Evolutionary conservation across 2,113 vertebrate species (phyloP), one percentile per base, ranked within the genome.

Genomic region (Paedocypris sp.): DNA sequence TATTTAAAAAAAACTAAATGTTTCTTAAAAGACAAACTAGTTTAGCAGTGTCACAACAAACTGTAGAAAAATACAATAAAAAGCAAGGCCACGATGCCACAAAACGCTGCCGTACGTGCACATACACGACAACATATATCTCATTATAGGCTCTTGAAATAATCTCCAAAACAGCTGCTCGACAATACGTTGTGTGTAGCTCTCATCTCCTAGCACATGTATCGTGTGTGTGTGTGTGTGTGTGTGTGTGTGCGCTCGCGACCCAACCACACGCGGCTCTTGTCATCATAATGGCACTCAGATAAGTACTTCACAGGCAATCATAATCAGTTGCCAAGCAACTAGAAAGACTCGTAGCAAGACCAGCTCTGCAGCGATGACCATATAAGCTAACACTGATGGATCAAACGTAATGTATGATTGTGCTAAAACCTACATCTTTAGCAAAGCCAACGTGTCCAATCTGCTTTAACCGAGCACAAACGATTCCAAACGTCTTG

Each of bases 251-350:
- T 50, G 43, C 23, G 69, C 67, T 60, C 13, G 31, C 66, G 68
- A 62, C 68, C 68, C 52, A 42, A 54, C 48, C 13, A 29, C 71
- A 71, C 65, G 63, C 57, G 60, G 68, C 72, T 67, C 57, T 72
- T 57, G 33, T 74, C 65, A 65, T 57, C 60, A 68, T 73, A 71
- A 78, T 74, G 63, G 69, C 66, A 71, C 67, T 74, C 68, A 63
- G 71, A 78, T 71, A 66, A 69, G 68, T 70, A 72, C 76, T 76
- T 74, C 71, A 74, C 68, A 66, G 68, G 66, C 65, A 78, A 74
- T 78, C 69, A 75, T 72, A 65, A 77, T 78, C 73, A 69, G 76
- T 78, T 78, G 76, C 76, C 73, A 75, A 62, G 76, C 76, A 78
- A 78, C 76, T 62, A 65, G 45, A 69, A 50, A 51, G 62, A 62